Evolutionary conservation across 2,113 vertebrate species (phyloP), one percentile per base, ranked within the genome.

Genomic region (Centropristis striata): DNA sequence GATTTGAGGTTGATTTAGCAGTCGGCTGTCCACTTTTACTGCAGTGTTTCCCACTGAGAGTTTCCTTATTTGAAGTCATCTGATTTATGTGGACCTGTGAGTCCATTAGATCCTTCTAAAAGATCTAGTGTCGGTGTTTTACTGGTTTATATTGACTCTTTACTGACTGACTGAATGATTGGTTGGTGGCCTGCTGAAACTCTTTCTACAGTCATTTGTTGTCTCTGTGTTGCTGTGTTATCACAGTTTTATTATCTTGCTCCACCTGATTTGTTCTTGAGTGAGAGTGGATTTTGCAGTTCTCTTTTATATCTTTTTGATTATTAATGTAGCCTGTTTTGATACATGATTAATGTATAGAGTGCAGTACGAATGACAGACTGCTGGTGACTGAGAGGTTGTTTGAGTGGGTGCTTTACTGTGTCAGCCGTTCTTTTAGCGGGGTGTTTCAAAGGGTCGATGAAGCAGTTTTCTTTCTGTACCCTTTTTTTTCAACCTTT

Each of bases 131-230:
- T 80, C 57, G 15, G 41, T 70, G 25, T 73, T 78, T 76, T 76
- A 21, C 23, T 27, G n/a, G 12, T 74, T 81, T 21, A 20, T 37
- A 65, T 66, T 66, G 81, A 86, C 71, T 73, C 7, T 70, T 44
- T 27, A 25, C 65, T 64, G 58, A 71, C 39, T 25, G 51, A 58
- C 8, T 55, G n/a, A 49, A 16, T 42, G 23, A 39, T 51, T 49
- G 27, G 0, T 25, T 21, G 21, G 27, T 21, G 49, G 50, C 41
- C 3, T 36, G 21, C 8, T 47, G 11, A 47, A 39, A 57, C 46
- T 71, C 20, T 15, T 36, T 63, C 2, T 39, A 5, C 16, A 39
- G 16, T 47, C 20, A 10, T 36, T 25, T 27, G 20, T 50, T 16
- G 44, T 50, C 16, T 61, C 6, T 11, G 4, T 58, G 41, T 15